A percentile compares a stretch with the other conserved stretches of the same genome.
These are phyloP conservation scores for Equus przewalskii DNA, from an alignment of 2,113 vertebrate species.

Conservation along the genomic window DNA sequence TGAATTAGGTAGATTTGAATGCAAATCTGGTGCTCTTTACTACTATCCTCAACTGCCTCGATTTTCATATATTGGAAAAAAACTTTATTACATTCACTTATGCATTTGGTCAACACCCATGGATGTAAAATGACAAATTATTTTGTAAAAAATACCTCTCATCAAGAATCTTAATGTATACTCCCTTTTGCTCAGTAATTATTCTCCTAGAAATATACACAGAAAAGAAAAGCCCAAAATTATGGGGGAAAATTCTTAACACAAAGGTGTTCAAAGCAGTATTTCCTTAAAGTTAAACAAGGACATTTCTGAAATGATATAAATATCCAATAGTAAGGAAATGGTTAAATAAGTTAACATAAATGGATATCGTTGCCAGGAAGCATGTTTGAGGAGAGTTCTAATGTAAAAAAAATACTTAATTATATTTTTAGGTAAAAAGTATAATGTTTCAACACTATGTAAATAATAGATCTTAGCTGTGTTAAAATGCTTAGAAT, in stretches of 20 bases:
- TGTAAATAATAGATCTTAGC: not conserved
- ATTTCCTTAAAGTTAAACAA: slow-evolving; percentile 10
- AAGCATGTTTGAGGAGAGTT: not conserved
- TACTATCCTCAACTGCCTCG: not conserved
- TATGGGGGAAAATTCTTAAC: not conserved
- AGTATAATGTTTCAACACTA: not conserved
- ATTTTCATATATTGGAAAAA: not conserved
- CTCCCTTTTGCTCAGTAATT: not conserved
- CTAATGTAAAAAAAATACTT: not conserved
- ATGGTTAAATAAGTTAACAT: not conserved
- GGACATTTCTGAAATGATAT: not conserved
- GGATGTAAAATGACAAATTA: not conserved
- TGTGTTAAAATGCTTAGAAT: not conserved
- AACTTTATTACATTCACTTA: not conserved
- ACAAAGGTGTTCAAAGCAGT: not conserved
- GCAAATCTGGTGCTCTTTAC: not conserved
- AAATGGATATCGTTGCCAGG: not conserved
- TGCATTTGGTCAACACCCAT: not conserved
- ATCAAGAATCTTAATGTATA: not conserved
- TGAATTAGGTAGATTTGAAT: not conserved
- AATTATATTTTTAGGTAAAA: not conserved
- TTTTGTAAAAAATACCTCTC: not conserved
- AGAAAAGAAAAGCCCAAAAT: not conserved
- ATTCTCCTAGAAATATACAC: not conserved
- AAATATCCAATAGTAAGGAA: not conserved